phyloP scores from a whole-genome alignment of 2,113 vertebrate genomes.

The Zootoca vivipara region DNA sequence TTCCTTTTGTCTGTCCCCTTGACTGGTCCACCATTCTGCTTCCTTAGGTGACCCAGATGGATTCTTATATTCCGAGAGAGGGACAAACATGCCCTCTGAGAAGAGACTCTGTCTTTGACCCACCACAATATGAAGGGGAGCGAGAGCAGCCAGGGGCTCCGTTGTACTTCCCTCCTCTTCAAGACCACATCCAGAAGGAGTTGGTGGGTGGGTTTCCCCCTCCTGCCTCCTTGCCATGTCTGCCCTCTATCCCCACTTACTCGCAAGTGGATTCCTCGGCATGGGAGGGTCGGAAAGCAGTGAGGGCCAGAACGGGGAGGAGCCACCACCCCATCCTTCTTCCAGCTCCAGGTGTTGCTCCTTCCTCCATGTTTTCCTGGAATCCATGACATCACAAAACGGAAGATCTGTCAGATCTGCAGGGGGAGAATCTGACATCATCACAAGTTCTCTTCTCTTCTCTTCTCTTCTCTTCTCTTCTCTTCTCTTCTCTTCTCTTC shows the following conservation, averaged over 20 bases:
- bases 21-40: too few relatives aligned
- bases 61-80: not conserved
- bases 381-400: not conserved
- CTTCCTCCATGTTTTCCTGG: not conserved
- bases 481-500: too few relatives aligned
- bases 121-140: not conserved
- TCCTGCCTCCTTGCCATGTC: not conserved
- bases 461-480: too few relatives aligned
- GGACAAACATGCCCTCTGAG: not conserved
- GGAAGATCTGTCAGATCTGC: not conserved
- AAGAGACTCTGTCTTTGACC: not conserved
- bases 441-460: too few relatives aligned
- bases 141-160: not conserved
- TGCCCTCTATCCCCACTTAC: not conserved
- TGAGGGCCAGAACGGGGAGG: not conserved
- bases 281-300: accelerated
- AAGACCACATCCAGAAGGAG: not conserved
- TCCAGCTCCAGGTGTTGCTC: not conserved
- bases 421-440: not conserved
- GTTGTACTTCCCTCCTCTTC: not conserved
- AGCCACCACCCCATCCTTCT: not conserved
- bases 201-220: too few relatives aligned
- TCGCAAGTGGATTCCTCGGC: not conserved
- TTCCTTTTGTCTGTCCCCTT: too few relatives aligned
- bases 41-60: too few relatives aligned